phyloP scores from a whole-genome alignment of 2,113 vertebrate genomes.

The Spea multiplicata region DNA sequence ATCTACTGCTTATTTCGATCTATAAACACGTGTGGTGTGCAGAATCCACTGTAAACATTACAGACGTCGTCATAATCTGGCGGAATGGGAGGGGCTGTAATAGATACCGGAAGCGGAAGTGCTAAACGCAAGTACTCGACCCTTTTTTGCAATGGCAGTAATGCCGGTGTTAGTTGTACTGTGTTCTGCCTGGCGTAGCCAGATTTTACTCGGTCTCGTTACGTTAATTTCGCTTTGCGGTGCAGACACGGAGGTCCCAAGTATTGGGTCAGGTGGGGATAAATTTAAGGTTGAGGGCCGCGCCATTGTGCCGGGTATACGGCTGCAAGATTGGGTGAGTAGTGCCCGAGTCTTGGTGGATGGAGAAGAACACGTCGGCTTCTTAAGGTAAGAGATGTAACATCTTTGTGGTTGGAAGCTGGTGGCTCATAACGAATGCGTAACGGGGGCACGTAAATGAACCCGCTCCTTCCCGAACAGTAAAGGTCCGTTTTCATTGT shows the following conservation, averaged over 20 bases:
- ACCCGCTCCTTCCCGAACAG: no score
- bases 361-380: conserved; percentile 89
- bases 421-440: no score
- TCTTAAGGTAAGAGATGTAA: conserved; percentile 75
- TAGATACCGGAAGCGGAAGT: conserved; percentile 6
- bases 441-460: no score
- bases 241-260: conserved; percentile 36
- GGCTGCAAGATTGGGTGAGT: conserved; percentile 90
- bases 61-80: not conserved
- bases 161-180: not conserved
- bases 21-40: no score
- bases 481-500: no score
- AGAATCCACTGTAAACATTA: not conserved
- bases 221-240: conserved; percentile 32
- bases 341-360: conserved; percentile 84
- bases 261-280: conserved; percentile 64
- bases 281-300: conserved; percentile 91
- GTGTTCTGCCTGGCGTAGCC: not conserved
- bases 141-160: no score
- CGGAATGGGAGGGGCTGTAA: not conserved
- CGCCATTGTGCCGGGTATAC: conserved; percentile 83
- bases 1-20: no score
- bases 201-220: not conserved
- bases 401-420: no score
- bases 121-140: not conserved